Evolutionary conservation across 1,140 invertebrate species (phyloP).

Genomic region (Globodera rostochiensis): DNA sequence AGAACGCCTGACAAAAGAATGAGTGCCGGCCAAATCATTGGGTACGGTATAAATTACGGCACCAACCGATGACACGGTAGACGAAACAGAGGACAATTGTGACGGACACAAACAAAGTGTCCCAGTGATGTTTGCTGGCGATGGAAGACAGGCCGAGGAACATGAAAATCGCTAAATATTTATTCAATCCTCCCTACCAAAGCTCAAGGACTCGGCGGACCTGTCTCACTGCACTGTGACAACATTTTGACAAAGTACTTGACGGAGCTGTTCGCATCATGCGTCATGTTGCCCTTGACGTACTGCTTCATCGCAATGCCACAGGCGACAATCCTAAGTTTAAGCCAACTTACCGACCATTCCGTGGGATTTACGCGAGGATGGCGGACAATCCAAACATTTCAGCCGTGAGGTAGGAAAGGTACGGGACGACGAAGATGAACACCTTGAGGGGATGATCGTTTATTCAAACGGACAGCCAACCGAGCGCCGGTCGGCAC

Average conservation of each 20-base stretch:
- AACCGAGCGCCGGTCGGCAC: too few species aligned
- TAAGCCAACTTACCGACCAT: background rate
- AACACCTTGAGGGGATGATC: constrained; percentile 35
- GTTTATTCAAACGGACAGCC: too few species aligned
- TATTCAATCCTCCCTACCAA: background rate
- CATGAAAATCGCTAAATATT: constrained; percentile 87
- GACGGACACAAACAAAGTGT: constrained; percentile 87
- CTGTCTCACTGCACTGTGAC: constrained; percentile 31
- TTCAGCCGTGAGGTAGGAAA: constrained; percentile 51
- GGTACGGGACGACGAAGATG: constrained; percentile 49
- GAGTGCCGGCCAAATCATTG: background rate
- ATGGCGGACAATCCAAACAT: constrained; percentile 55
- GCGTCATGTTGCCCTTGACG: constrained; percentile 92
- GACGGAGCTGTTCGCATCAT: constrained; percentile 94
- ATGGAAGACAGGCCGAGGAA: constrained; percentile 94
- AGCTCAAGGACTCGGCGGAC: background rate
- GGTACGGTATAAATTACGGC: background rate
- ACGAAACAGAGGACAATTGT: constrained; percentile 92
- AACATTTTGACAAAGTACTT: constrained; percentile 99
- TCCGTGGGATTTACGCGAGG: constrained; percentile 41
- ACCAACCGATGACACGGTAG: constrained; percentile 79
- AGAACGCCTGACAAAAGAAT: constrained; percentile 44
- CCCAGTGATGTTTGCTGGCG: constrained; percentile 72
- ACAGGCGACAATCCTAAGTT: constrained; percentile 85
- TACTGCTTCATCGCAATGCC: constrained; percentile 99